Base-by-base conservation (phyloP, 1,140 invertebrate species). In the Monomorium pharaonis region DNA sequence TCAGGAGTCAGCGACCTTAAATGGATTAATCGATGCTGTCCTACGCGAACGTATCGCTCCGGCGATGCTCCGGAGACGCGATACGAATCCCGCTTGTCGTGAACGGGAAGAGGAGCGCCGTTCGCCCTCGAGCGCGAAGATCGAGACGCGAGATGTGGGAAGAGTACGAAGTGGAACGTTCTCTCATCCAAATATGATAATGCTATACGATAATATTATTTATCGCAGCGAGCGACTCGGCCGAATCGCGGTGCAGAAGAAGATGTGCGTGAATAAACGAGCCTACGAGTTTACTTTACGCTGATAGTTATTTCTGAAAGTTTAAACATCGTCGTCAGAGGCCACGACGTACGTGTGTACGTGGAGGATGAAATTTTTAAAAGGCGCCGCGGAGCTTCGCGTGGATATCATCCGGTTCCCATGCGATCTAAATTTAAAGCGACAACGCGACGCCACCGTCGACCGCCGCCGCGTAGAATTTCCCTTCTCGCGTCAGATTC, bases 351-450 rank as follows among this genome's bases (percentile, higher is more conserved):
- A n/a, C n/a, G n/a, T 27, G 54, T 27, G 47, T 33, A 58, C 44
- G 58, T 3, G 33, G 10, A 49, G 24, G 30, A 47, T 47, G 72
- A 67, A 62, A 67, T 76, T 85, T 89, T 67, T 44, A 54, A 80
- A 78, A 47, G 18, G 42, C 24, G 65, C 12, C 18, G n/a, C n/a
- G 54, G 10, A 21, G n/a, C 33, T 49, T 42, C 30, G 47, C 18
- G 49, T 56, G 21, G 69, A 62, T 63, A 65, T 67, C 56, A 47
- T 70, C 37, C 14, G 21, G 54, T 42, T 54, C 33, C 51, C 49
- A 33, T 18, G 47, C 12, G 67, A 74, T 80, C 86, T 89, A 85
- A 88, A 88, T 89, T 89, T 89, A 89, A 89, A 89, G 42, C 56
- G 51, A 81, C 27, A 37, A 14, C 51, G 14, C 37, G 69, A 47